Base-by-base conservation (phyloP, 1,140 invertebrate genomes). In the Rhynchophorus ferrugineus region DNA sequence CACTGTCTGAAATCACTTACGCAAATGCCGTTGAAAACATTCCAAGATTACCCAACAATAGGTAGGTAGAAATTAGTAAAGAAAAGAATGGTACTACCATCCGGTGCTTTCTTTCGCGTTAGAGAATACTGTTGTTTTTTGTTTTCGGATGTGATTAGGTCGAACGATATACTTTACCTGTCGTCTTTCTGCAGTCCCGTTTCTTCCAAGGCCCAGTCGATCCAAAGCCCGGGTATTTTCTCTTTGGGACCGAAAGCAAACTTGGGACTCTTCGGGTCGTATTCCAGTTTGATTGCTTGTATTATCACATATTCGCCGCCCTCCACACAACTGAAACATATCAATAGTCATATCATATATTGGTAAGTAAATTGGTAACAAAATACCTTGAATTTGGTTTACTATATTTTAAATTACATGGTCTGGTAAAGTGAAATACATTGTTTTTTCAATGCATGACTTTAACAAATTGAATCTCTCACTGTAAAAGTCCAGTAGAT, bases 161-260 rank as follows among this genome's bases (percentile, higher is more conserved):
- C n/a, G n/a, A n/a, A n/a, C n/a, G n/a, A n/a, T n/a, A n/a, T n/a
- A n/a, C 52, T 64, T 62, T 60, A 85, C 83, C 82, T 82, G 69
- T 89, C 86, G n/a, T 82, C 85, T 67, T 84, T 84, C 49, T 76
- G 78, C 22, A 89, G 68, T 18, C 79, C 81, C 17, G 83, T 80
- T 57, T 84, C 80, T 52, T 88, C 85, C 1, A 83, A 71, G 0
- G 85, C 83, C 86, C 86, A 88, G 53, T 87, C 84, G 2, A 89
- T 75, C 66, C 72, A 75, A 0, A 84, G 71, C 0, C 84, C 85
- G 1, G 75, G 69, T 2, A 67, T 65, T 44, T 80, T 76, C 8
- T 81, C 74, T 35, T 76, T 74, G 9, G 75, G 72, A 1, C 77
- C 75, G 54, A 69, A 79, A 18, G 72, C 83, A 67, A 77, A 85